Base-by-base conservation (phyloP, 2,797 vertebrate genomes). In the Chloroceryle amazona region DNA sequence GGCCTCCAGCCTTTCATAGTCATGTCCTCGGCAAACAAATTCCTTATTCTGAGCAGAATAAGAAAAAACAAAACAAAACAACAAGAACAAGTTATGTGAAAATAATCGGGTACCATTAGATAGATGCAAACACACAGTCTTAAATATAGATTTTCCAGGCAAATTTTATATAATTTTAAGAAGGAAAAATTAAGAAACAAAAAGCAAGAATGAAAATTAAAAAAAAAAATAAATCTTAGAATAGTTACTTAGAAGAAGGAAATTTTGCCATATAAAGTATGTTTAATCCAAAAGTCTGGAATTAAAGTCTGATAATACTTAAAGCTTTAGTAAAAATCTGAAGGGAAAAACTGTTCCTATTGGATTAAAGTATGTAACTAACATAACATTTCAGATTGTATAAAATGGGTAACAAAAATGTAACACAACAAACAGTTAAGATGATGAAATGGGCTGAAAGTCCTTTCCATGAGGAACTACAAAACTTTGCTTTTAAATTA, bases 21-120 rank as follows among this genome's bases (percentile, higher is more conserved):
- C 99, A 85, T 99, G 99, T 86, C 99, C 99, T 74, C 99, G 98
- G 98, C 99, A 99, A 97, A 99, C 99, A 98, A 99, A 99, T 98
- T 99, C 99, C 97, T 99, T 99, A 96, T 99, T 99, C 99, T 99
- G 97, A 87, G 62, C 2, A 54, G 80, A 86, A 73, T 20, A 84
- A 95, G 63, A 78, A 68, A 29, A 85, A 80, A 87, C 62, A 74
- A 31, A 72, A 51, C 71, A 73, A 89, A 66, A 8, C 25, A 71
- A 6, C 26, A 70, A 70, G 71, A 88, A 18, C 31, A 66, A 81
- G 35, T 91, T 85, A 76, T 4, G 2, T 52, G 65, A 91, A 95
- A 91, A 88, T 72, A 84, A 86, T 8, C 79, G 23, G 28, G 65
- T 81, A 63, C 52, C 54, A 60, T 72, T 85, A 79, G 31, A 61